Conservation (phyloP, 1,140 invertebrate species). For the Camponotus floridanus region DNA sequence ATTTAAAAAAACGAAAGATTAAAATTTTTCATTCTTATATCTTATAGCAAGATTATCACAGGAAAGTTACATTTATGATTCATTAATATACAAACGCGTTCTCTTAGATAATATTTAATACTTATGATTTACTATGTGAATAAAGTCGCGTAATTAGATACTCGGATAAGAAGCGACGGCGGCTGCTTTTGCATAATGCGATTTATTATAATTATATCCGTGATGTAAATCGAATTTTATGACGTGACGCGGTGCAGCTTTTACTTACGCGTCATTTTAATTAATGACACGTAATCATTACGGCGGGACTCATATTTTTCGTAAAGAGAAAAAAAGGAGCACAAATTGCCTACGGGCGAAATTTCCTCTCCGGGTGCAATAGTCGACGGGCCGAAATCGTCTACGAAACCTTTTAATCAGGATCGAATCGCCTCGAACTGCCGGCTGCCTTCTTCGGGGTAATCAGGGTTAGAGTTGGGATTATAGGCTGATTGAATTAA, state of each 20-base stretch:
- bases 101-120: neutral
- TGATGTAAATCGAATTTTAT: constrained; percentile 40
- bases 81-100: neutral
- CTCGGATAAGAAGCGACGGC: constrained; percentile 6
- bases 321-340: neutral
- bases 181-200: constrained; percentile 34
- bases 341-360: constrained; percentile 40
- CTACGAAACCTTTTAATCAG: constrained; percentile 78
- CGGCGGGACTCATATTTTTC: neutral
- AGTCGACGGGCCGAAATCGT: constrained; percentile 61
- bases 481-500: constrained; percentile 85
- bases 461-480: constrained; percentile 84
- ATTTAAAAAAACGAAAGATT: neutral
- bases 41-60: neutral
- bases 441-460: constrained; percentile 76
- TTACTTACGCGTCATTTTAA: constrained; percentile 38
- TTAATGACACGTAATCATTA: constrained; percentile 54
- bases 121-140: neutral
- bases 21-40: neutral
- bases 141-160: neutral
- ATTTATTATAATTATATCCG: constrained; percentile 32
- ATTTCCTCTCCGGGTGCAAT: constrained; percentile 25
- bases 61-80: neutral
- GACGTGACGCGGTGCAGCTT: constrained; percentile 24
- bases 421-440: constrained; percentile 75